Evolutionary conservation across 30 jellyfish, hydroid and myxozoan genomes (phyloP), one percentile per base, ranked within the genome.

Genomic region (Hydra vulgaris): DNA sequence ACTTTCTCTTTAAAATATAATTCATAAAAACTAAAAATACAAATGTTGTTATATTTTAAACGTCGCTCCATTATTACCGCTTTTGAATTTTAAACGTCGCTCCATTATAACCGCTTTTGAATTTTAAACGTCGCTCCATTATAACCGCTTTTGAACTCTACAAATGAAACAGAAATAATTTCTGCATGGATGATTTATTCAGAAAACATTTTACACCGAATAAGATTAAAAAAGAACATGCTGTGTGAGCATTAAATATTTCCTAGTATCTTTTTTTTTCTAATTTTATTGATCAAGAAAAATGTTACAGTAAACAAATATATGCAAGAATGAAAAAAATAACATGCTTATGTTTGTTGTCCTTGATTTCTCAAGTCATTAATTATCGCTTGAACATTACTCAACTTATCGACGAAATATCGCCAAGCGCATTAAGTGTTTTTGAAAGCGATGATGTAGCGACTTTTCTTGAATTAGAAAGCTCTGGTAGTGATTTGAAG

Each of bases 361-460:
- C 17, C 17, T 70, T 0, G 15, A 0, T 8, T 25, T 7, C 76
- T 0, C 27, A 75, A 25, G 83, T 22, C n/a, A 22, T 25, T 17
- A 25, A 71, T 25, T 21, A 53, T n/a, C 83, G 26, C 24, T 70
- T 25, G 16, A 75, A 75, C 71, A 25, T 75, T 75, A 23, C 83
- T 26, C 75, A 75, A 75, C 69, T 75, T 7, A 75, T 75, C 0
- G 83, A 75, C 71, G 83, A 75, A 17, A 17, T 75, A 75, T 75
- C 83, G 18, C 83, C 83, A 17, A 25, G 72, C 66, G 56, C 66
- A 21, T 71, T 21, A 17, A 70, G 56, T 1, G 71, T 75, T 75
- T 19, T 25, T 70, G 83, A 75, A 17, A 75, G 21, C 24, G 83
- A 75, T 21, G 83, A 75, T 25, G 83, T 75, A 21, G 71, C 66